Percentiles rank a stretch among this genome's conserved stretches.
Evolutionary conservation across 2,797 vertebrate species (phyloP).

Genomic region (Trematocara caparti): DNA sequence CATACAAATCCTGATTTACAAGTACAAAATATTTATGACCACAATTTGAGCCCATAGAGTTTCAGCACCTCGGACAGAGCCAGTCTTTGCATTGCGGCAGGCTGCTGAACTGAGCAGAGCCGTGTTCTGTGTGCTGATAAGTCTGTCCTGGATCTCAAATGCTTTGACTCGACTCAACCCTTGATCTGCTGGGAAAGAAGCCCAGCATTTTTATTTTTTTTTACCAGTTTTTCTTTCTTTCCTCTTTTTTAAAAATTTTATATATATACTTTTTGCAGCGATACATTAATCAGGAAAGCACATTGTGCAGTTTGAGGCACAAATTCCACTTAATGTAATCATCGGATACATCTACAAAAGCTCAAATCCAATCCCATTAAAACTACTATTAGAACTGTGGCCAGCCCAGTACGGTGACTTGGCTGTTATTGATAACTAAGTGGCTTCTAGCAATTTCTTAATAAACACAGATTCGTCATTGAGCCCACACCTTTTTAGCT

Average conservation of each 20-base stretch:
- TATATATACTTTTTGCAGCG: not conserved
- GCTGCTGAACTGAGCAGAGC: conserved; percentile 31
- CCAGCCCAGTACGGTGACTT: not conserved
- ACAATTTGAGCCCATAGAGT: not conserved
- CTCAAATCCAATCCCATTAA: conserved; percentile 42
- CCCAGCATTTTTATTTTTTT: not conserved
- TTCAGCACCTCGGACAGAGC: conserved; percentile 70
- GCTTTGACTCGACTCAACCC: conserved; percentile 14
- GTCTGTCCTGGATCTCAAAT: conserved; percentile 20
- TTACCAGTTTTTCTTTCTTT: not conserved
- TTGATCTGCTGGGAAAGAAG: conserved; percentile 22
- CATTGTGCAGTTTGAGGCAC: conserved; percentile 27
- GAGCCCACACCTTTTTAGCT: not conserved
- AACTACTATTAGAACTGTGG: conserved; percentile 19
- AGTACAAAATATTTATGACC: too few species aligned
- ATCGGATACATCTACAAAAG: conserved; percentile 31
- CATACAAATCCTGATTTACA: too few species aligned
- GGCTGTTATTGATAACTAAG: conserved; percentile 27
- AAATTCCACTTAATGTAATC: conserved; percentile 47
- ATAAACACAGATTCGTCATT: conserved; percentile 21
- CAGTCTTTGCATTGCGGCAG: conserved; percentile 10
- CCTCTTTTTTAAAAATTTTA: not conserved
- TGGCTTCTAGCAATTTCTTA: conserved; percentile 24
- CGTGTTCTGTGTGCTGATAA: conserved; percentile 44
- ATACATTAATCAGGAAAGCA: conserved; percentile 34